Percentiles rank a stretch among this genome's conserved stretches.
phyloP scores from a whole-genome alignment of 1,140 invertebrate species.

The Cherax quadricarinatus region DNA sequence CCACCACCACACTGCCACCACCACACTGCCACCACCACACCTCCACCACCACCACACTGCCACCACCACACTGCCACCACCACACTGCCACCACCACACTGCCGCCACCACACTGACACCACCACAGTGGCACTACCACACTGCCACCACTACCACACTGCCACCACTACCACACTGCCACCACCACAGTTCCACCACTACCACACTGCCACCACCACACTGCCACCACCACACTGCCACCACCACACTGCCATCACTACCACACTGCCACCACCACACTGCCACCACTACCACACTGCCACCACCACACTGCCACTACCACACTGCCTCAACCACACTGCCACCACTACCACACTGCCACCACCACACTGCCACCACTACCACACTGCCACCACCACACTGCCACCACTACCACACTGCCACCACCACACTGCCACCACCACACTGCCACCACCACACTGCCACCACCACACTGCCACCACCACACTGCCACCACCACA shows the following conservation, averaged over 20 bases:
- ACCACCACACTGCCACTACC: too few species aligned
- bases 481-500: not conserved
- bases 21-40: not conserved
- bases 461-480: not conserved
- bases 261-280: not conserved
- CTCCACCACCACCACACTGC: too few species aligned
- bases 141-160: not conserved
- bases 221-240: too few species aligned
- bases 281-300: not conserved
- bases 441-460: not conserved
- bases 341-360: not conserved
- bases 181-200: not conserved
- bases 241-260: not conserved
- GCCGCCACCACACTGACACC: too few species aligned
- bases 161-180: not conserved
- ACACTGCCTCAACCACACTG: too few species aligned
- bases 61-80: too few species aligned
- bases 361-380: not conserved
- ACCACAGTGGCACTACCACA: too few species aligned
- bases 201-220: not conserved
- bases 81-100: too few species aligned
- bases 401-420: not conserved
- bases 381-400: too few species aligned
- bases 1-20: not conserved
- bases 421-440: not conserved